Evolutionary conservation across 2,113 vertebrate genomes (phyloP).

Genomic region (Sphaerodactylus townsendi): DNA sequence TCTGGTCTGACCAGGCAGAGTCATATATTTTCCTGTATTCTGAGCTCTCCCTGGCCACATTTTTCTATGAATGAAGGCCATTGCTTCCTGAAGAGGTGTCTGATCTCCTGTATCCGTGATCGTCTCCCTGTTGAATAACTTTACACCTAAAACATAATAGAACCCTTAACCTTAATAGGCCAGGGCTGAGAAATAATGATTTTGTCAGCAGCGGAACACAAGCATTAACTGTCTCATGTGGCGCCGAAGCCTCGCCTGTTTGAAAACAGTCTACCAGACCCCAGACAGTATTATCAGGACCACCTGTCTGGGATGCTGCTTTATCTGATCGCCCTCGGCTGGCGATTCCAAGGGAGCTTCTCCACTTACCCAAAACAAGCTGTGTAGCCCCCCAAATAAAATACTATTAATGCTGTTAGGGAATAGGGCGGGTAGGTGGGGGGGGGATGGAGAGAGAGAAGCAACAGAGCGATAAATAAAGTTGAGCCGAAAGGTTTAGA

Average conservation of each 20-base stretch:
- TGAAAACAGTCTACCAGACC: conserved; percentile 61
- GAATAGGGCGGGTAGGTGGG: conserved; percentile 29
- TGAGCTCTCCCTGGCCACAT: no score
- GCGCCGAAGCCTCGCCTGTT: conserved; percentile 64
- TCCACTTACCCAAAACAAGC: conserved; percentile 58
- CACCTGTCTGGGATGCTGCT: conserved; percentile 59
- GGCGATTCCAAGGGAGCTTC: conserved; percentile 36
- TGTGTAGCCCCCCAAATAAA: conserved; percentile 25
- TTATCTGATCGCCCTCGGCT: conserved; percentile 40
- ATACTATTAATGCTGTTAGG: conserved; percentile 21
- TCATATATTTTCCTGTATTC: no score
- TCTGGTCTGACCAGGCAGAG: no score
- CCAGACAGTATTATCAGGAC: conserved; percentile 63
- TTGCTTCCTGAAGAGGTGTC: conserved; percentile 3
- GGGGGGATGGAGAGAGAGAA: neutral
- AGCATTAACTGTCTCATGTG: conserved; percentile 49
- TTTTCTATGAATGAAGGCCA: neutral
- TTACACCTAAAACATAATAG: conserved; percentile 46
- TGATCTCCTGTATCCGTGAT: neutral
- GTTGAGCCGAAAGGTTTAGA: conserved; percentile 58
- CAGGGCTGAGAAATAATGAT: conserved; percentile 50
- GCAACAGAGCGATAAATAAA: conserved; percentile 59
- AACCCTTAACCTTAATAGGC: conserved; percentile 52
- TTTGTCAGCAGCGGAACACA: conserved; percentile 47
- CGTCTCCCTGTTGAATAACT: neutral